Evolutionary conservation across 2,113 vertebrate species (phyloP), one percentile per base, ranked within the genome.

Genomic region (Antigone vipio): DNA sequence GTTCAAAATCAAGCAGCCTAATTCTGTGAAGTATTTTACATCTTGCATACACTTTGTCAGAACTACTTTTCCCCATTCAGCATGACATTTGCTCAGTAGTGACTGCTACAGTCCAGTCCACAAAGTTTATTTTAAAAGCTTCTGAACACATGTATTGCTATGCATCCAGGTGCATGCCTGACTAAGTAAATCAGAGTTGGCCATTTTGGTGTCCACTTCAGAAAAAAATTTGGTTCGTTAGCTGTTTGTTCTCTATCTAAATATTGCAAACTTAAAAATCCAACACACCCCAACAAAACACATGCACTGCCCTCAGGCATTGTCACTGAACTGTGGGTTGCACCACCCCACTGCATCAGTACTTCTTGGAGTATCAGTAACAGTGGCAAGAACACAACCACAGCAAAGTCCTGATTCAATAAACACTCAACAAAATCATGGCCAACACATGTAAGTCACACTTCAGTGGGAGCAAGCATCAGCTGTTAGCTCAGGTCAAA

Each of bases 221-320:
- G 14, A 52, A 73, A 55, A 35, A 42, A 44, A 1, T 3, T 11
- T 34, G 4, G 15, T 44, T 50, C 2, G 2, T 55, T 60, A 47
- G 10, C 40, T 82, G 4, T 27, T 74, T 59, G 9, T 42, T 55
- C 73, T 24, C 26, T 8, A 1, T 1, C 11, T 55, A 68, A 47
- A 59, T 17, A 35, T 3, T 15, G 13, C 15, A 62, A 67, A 44
- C 15, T 26, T 44, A 9, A 19, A 82, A 68, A 44, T 21, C 9
- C 53, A 49, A 34, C 2, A 6, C 20, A 15, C 8, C 26, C 10
- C 4, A 4, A 22, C 23, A 56, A 5, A 8, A 23, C 26, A 10
- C 56, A 55, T 5, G 4, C 15, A 6, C 5, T 1, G 0, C 5
- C 32, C 3, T 23, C 40, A 15, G 1, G 3, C 19, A 18, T 0